These are phyloP conservation scores for Trichomycterus rosablanca DNA, from an alignment of 2,113 vertebrate genomes.

Conservation along the genomic window DNA sequence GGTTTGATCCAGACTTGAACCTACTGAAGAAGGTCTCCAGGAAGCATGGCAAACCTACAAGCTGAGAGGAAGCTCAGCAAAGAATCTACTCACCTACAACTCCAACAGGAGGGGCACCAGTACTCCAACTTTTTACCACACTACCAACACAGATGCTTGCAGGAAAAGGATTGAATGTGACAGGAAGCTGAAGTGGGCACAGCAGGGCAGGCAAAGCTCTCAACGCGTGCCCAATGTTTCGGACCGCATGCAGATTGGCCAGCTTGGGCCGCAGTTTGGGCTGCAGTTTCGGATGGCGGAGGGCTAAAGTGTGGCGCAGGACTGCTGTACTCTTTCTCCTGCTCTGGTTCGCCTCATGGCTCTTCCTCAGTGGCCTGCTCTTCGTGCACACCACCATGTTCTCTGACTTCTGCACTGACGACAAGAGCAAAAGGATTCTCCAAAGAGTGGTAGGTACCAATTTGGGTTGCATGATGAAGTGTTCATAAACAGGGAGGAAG, in stretches of 20 bases:
- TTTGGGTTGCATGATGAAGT: not conserved
- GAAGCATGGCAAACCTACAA: slow-evolving; percentile 7
- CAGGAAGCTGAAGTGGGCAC: slow-evolving; percentile 42
- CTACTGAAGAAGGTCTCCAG: slow-evolving; percentile 10
- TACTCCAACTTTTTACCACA: slow-evolving; percentile 4
- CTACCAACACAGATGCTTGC: slow-evolving; percentile 17
- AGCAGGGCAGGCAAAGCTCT: slow-evolving; percentile 26
- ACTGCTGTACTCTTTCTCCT: slow-evolving; percentile 69
- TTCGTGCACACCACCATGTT: slow-evolving; percentile 77
- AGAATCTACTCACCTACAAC: slow-evolving; percentile 11
- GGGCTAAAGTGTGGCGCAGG: slow-evolving; percentile 64
- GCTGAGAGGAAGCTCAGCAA: slow-evolving; percentile 17
- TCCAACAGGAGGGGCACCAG: not conserved
- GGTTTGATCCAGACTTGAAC: too few species aligned
- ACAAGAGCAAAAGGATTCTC: slow-evolving; percentile 80
- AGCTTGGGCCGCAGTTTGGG: slow-evolving; percentile 41
- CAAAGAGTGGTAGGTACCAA: slow-evolving; percentile 80
- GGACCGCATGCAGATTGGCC: slow-evolving; percentile 14
- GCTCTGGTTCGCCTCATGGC: slow-evolving; percentile 79
- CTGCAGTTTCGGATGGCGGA: slow-evolving; percentile 59
- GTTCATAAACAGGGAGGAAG: not conserved
- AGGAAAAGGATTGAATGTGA: slow-evolving; percentile 16
- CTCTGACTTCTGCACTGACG: slow-evolving; percentile 86
- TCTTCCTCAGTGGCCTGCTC: slow-evolving; percentile 74
- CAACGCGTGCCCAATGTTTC: too few species aligned